Conservation (phyloP, 2,888 invertebrate genomes). For the Luperina nickerlii region DNA sequence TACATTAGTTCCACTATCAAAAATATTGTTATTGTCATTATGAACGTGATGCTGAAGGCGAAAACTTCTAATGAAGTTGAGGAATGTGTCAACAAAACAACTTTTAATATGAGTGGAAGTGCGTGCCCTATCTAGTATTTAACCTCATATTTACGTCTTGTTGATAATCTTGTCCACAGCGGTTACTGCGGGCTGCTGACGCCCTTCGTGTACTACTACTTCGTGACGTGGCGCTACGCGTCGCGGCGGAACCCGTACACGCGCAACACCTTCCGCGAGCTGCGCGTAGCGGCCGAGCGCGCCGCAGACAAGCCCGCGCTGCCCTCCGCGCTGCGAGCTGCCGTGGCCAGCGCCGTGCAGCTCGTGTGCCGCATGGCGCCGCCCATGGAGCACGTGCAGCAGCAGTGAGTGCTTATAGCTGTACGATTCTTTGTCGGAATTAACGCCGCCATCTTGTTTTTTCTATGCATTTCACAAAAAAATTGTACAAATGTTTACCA, state of each 20-base stretch:
- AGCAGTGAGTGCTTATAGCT: conserved; percentile 68
- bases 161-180: conserved; percentile 87
- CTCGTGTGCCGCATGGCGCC: conserved; percentile 95
- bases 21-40: not conserved
- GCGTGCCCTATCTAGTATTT: not conserved
- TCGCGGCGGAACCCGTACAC: conserved; percentile 99
- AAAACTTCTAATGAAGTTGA: not conserved
- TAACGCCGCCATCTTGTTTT: not conserved
- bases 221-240: conserved; percentile 96
- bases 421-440: not conserved
- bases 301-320: conserved; percentile 92
- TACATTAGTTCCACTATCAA: too few relatives aligned
- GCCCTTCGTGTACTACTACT: conserved; percentile 99
- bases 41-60: not conserved
- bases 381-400: conserved; percentile 81
- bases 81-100: not conserved
- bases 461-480: not conserved
- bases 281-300: conserved; percentile 93
- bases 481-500: not conserved
- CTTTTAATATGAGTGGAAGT: not conserved
- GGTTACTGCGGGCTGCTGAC: conserved; percentile 97
- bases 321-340: conserved; percentile 92
- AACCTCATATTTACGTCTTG: not conserved
- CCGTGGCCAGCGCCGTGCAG: conserved; percentile 91
- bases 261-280: conserved; percentile 97